Base-by-base conservation (phyloP, 2,888 invertebrate species). In the Oscheius sp. region DNA sequence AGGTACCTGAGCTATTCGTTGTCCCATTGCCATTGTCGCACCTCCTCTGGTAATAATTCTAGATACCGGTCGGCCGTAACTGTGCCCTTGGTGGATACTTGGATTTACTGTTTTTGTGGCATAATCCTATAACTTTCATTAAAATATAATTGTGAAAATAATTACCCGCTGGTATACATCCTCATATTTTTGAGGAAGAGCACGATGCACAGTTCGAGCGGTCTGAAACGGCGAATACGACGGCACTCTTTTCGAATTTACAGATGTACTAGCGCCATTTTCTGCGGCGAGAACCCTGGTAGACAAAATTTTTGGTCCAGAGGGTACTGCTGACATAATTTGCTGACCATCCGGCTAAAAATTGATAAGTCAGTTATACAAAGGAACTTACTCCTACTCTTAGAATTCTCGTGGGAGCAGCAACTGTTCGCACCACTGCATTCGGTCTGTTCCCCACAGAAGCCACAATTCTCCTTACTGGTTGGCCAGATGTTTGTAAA, bases 1-100 rank as follows among this genome's bases (percentile, higher is more conserved):
- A 52, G 6, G 7, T 7, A 55, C 55, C 52, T 49, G 52, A n/a
- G 35, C 69, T 18, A 70, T 45, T 25, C 58, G 56, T 49, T 78
- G 78, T 25, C 70, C 74, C 72, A 76, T 74, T 53, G 74, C 76
- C 75, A 78, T 76, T 6, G 76, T 76, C 41, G 72, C 43, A 41
- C 78, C 78, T 43, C 76, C 76, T 25, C 78, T 66, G 3, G 75
- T 66, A 12, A 63, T 45, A 2, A 72, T 43, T 3, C 72, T 55
- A 35, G 72, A 69, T n/a, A 63, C 61, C 12, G 43, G 13, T 13
- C 59, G 27, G 13, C n/a, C 55, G 35, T 55, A 55, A 12, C 23
- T 52, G 18, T 23, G 25, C 2, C n/a, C 53, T 21, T 21, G 53
- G 27, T 18, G 23, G 9, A 16, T 27, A 21, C 29, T 16, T 45